Percentiles rank a stretch among this genome's conserved stretches.
These are phyloP conservation scores for Sebastes iracundus DNA, from an alignment of 2,797 vertebrate genomes.

Conservation along the genomic window DNA sequence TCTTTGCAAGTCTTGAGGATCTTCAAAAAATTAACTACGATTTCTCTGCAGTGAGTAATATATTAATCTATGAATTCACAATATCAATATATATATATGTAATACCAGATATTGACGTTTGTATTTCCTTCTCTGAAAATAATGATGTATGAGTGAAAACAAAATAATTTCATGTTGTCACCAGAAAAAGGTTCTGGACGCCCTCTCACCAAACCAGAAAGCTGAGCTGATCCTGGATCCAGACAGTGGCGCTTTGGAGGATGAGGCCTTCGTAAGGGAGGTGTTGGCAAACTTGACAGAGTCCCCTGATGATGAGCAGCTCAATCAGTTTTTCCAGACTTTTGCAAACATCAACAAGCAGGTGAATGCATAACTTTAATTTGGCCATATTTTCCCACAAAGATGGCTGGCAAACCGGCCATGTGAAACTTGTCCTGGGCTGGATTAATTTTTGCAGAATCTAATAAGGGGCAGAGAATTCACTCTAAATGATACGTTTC, in stretches of 20 bases:
- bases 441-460: neutral
- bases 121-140: neutral
- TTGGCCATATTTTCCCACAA: neutral
- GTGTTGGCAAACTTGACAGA: constrained; percentile 36
- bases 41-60: constrained; percentile 29
- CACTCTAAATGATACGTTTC: neutral
- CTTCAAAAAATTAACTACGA: constrained; percentile 14
- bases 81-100: neutral
- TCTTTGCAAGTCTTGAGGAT: constrained; percentile 36
- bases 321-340: constrained; percentile 30
- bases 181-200: constrained; percentile 18
- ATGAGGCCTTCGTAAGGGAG: constrained; percentile 20
- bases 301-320: neutral
- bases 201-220: constrained; percentile 50
- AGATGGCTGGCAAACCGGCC: neutral
- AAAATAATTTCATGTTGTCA: neutral
- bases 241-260: constrained; percentile 13
- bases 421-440: neutral
- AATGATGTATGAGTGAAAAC: neutral
- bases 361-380: constrained; percentile 20
- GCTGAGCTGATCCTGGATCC: constrained; percentile 57
- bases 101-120: neutral
- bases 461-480: neutral
- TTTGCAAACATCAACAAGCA: constrained; percentile 3
- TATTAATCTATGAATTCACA: neutral